Evolutionary conservation across 2,113 vertebrate genomes (phyloP).

Genomic region (Orientallactaga bullata): DNA sequence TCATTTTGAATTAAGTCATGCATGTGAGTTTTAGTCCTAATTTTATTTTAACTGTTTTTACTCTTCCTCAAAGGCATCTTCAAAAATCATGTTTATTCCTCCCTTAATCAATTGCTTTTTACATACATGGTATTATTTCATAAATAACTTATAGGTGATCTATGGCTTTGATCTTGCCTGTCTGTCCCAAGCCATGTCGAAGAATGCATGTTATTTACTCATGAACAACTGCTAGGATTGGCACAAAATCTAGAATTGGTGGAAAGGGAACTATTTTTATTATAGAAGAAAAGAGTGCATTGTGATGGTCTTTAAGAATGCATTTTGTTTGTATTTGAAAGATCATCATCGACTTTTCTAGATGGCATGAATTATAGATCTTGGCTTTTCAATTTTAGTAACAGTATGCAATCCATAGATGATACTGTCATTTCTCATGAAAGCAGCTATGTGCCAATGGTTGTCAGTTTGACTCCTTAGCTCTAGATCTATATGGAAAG

Average conservation of each 20-base stretch:
- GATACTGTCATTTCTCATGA: not conserved
- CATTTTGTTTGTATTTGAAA: not conserved
- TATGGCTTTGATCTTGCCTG: not conserved
- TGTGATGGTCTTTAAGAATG: not conserved
- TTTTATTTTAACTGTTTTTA: conserved; percentile 18
- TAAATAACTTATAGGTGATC: not conserved
- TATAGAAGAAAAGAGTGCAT: not conserved
- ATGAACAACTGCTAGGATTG: not conserved
- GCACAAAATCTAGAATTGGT: not conserved
- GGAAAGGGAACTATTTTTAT: not conserved
- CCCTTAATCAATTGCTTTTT: not conserved
- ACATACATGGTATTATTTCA: not conserved
- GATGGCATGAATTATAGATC: not conserved
- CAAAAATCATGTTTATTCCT: not conserved
- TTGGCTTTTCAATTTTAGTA: not conserved
- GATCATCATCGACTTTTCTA: not conserved
- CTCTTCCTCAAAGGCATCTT: not conserved
- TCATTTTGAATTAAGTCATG: conserved; percentile 41
- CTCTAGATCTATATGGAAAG: not conserved
- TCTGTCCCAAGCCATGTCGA: not conserved
- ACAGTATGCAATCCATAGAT: not conserved
- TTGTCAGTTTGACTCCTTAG: not conserved
- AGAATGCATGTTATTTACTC: not conserved
- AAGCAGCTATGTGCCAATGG: not conserved
- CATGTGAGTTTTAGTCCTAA: not conserved